A percentile compares a stretch with the other conserved stretches of the same genome.
Evolutionary conservation across 2,797 vertebrate species (phyloP).

Genomic region (Microchirus variegatus): DNA sequence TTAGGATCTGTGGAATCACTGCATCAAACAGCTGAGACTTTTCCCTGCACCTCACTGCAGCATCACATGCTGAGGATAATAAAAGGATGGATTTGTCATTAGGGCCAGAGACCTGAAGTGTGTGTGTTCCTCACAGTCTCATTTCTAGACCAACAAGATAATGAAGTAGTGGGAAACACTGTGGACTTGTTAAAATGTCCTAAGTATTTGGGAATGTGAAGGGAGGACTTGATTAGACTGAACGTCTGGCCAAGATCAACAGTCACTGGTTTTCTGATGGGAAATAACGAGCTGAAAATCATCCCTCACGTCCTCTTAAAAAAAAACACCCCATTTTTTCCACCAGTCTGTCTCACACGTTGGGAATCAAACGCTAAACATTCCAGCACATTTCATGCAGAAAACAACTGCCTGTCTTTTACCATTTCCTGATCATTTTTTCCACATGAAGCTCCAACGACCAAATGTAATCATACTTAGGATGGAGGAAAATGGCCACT

Average conservation of each 20-base stretch:
- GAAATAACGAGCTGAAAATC: conserved; percentile 34
- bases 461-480: conserved; percentile 28
- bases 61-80: not conserved
- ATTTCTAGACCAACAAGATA: conserved; percentile 1
- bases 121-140: not conserved
- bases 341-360: conserved; percentile 38
- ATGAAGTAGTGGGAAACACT: conserved; percentile 21
- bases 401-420: conserved; percentile 37
- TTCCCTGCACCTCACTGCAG: conserved; percentile 4
- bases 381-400: conserved; percentile 40
- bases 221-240: conserved; percentile 53
- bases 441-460: conserved; percentile 50
- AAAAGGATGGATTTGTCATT: conserved; percentile 29
- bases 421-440: conserved; percentile 12
- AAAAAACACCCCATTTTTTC: not conserved
- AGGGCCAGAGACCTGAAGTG: conserved; percentile 18
- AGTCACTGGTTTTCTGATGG: conserved; percentile 18
- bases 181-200: conserved; percentile 16
- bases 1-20: conserved; percentile 19
- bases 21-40: conserved; percentile 11
- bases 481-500: conserved; percentile 12
- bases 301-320: conserved; percentile 27
- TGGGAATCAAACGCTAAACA: conserved; percentile 15
- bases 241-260: conserved; percentile 36
- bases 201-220: conserved; percentile 48